These are phyloP conservation scores for Heliconius aoede DNA, from an alignment of 2,888 invertebrate species.

Conservation along the genomic window DNA sequence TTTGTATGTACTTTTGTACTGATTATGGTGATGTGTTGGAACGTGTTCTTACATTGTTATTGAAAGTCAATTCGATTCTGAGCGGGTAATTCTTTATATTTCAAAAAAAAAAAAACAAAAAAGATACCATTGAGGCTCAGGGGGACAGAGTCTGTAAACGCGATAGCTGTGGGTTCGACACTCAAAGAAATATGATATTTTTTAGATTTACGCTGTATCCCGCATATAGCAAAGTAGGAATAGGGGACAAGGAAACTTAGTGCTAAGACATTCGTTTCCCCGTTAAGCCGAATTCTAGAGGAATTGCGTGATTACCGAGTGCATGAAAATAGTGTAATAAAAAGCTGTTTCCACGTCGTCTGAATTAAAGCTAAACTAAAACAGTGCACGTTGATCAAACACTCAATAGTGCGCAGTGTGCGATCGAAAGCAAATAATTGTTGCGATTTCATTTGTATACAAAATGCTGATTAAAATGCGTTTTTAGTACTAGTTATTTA, in stretches of 20 bases:
- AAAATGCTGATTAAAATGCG: slow-evolving; percentile 21
- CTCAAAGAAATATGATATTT: background rate
- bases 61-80: too few species aligned
- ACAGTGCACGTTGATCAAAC: slow-evolving; percentile 30
- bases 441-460: slow-evolving; percentile 26
- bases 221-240: background rate
- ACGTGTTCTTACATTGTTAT: too few species aligned
- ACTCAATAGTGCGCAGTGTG: slow-evolving; percentile 34
- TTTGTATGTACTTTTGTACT: too few species aligned
- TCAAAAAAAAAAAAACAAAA: too few species aligned
- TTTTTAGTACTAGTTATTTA: too few species aligned
- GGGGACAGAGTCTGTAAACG: too few species aligned
- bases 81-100: too few species aligned
- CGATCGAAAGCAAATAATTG: slow-evolving; percentile 37
- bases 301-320: background rate
- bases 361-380: slow-evolving; percentile 18
- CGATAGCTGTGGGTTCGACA: too few species aligned
- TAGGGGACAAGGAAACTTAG: too few species aligned
- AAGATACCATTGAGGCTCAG: too few species aligned
- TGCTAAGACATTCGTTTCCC: background rate
- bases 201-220: background rate
- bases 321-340: background rate
- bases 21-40: too few species aligned
- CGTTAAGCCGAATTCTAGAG: background rate
- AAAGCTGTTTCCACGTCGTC: background rate